Percentiles rank a stretch among this genome's conserved stretches.
phyloP scores from a whole-genome alignment of 2,888 invertebrate genomes.

The Melinaea marsaeus region DNA sequence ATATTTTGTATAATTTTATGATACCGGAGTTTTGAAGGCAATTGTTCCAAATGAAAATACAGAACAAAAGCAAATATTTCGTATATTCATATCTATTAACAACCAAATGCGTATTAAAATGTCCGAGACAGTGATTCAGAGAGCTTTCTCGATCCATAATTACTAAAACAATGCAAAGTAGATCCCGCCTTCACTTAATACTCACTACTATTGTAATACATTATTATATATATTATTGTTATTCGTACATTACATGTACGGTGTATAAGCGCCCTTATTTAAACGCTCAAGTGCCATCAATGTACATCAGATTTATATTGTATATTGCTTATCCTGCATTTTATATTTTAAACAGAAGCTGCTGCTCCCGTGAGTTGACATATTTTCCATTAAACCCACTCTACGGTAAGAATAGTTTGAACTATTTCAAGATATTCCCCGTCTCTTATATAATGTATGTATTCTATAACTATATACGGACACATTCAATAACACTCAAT shows the following conservation, averaged over 20 bases:
- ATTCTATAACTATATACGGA: too few relatives aligned
- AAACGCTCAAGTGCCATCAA: background rate
- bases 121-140: background rate
- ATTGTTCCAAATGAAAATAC: too few relatives aligned
- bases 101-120: background rate
- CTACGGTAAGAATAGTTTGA: background rate
- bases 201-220: background rate
- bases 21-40: too few relatives aligned
- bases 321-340: slow-evolving; percentile 1
- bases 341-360: slow-evolving; percentile 3
- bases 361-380: background rate
- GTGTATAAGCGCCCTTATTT: background rate
- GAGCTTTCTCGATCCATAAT: background rate
- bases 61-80: too few relatives aligned
- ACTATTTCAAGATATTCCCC: background rate
- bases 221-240: too few relatives aligned
- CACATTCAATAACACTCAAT: too few relatives aligned
- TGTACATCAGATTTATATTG: slow-evolving; percentile 4
- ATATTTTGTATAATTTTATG: too few relatives aligned
- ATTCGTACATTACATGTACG: background rate
- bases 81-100: too few relatives aligned
- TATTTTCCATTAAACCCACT: background rate
- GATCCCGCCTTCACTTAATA: background rate
- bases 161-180: background rate
- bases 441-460: too few relatives aligned